phyloP scores from a whole-genome alignment of 2,888 invertebrate genomes.

The Stenodema calcarata region DNA sequence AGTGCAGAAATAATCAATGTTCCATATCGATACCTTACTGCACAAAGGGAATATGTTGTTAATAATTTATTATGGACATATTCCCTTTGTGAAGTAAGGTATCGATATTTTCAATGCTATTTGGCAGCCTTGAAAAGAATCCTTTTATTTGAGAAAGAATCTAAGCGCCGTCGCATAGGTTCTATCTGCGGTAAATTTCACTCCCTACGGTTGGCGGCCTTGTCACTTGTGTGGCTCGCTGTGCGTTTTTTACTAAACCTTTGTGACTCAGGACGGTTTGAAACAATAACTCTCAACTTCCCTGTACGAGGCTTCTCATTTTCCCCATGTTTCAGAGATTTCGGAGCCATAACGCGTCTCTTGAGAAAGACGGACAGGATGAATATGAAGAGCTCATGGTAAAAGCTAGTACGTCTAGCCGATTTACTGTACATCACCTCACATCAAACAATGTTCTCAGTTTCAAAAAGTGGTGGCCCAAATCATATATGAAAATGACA shows the following conservation, averaged over 20 bases:
- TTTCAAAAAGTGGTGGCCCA: too few species aligned
- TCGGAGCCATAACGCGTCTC: neutral
- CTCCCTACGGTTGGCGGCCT: neutral
- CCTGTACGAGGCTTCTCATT: neutral
- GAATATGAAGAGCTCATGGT: neutral
- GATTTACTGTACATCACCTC: too few species aligned
- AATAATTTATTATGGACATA: too few species aligned
- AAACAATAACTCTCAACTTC: neutral
- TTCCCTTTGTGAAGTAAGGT: too few species aligned
- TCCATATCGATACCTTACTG: too few species aligned
- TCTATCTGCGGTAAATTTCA: constrained; percentile 48
- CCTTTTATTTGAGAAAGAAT: constrained; percentile 49
- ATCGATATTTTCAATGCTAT: constrained; percentile 36
- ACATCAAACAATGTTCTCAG: too few species aligned
- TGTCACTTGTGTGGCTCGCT: neutral
- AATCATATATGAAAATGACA: too few species aligned
- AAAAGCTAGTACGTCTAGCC: too few species aligned
- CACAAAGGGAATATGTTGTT: too few species aligned
- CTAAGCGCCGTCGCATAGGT: constrained; percentile 39
- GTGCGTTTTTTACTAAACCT: neutral
- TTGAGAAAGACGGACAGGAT: neutral
- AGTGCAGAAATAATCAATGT: constrained; percentile 41
- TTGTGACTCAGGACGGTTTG: neutral
- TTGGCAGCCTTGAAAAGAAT: constrained; percentile 41
- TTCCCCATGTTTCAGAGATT: neutral